Base-by-base conservation (phyloP, 2,113 vertebrate species). In the Dipodomys merriami region DNA sequence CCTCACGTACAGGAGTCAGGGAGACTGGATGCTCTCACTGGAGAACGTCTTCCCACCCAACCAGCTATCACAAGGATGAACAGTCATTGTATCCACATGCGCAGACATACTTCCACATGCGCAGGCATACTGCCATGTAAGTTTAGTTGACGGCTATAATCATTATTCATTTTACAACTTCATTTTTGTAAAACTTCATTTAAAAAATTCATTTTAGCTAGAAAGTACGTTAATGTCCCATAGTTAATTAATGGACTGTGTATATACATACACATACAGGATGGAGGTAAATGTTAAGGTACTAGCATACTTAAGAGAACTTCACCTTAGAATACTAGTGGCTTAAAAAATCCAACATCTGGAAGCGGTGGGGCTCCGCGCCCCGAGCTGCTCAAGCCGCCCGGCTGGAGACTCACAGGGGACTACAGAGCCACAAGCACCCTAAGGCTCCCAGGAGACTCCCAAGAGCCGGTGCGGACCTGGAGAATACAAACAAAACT, bases 111-210 rank as follows among this genome's bases (percentile, higher is more conserved):
- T 96, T 96, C n/a, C n/a, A n/a, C n/a, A n/a, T n/a, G n/a, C n/a
- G n/a, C n/a, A n/a, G n/a, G n/a, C n/a, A n/a, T n/a, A n/a, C n/a
- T n/a, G n/a, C 95, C 92, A 27, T 96, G 83, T 94, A 44, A 94
- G 49, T 96, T 97, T 82, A 96, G 92, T 95, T 94, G 96, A 96
- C 96, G 96, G 87, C 95, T 95, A 73, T 96, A 95, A 67, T 97
- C 89, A 76, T 97, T 97, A 97, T 98, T 98, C 98, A 98, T 98
- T 98, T 98, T 97, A 94, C 90, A 77, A 79, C 96, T 96, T 96
- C 86, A 94, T 97, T 97, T 98, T n/a, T n/a, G n/a, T n/a, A n/a
- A n/a, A n/a, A n/a, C n/a, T n/a, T n/a, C n/a, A n/a, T n/a, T n/a
- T n/a, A n/a, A n/a, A n/a, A n/a, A n/a, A n/a, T n/a, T n/a, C 15